Evolutionary conservation across 2,797 vertebrate genomes (phyloP).

Genomic region (Propithecus deckenii): DNA sequence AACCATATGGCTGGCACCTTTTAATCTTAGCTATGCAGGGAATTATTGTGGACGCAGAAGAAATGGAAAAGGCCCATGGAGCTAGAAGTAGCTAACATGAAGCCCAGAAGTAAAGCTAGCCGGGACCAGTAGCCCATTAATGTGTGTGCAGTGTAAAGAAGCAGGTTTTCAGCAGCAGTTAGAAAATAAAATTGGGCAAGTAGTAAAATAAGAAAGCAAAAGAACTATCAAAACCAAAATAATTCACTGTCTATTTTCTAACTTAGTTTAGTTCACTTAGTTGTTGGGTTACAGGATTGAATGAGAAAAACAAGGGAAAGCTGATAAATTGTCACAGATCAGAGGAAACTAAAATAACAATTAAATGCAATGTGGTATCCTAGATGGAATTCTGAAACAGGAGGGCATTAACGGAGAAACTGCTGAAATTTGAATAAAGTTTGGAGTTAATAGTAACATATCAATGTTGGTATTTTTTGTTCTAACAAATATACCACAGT

Average conservation of each 20-base stretch:
- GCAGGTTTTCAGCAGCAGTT: not conserved
- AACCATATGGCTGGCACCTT: not conserved
- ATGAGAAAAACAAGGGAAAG: not conserved
- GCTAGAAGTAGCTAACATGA: not conserved
- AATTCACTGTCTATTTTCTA: not conserved
- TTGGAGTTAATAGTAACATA: not conserved
- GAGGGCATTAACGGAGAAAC: not conserved
- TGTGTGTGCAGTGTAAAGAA: not conserved
- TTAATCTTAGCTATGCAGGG: not conserved
- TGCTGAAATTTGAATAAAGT: not conserved
- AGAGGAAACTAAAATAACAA: not conserved
- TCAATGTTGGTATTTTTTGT: not conserved
- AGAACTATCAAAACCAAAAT: not conserved
- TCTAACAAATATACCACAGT: not conserved
- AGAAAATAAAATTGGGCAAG: not conserved
- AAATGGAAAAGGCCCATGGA: not conserved
- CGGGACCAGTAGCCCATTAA: not conserved
- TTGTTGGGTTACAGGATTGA: constrained; percentile 6
- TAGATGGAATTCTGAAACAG: not conserved
- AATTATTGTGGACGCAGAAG: not conserved
- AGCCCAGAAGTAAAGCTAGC: not conserved
- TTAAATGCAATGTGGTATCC: not conserved
- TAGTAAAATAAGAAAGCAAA: not conserved
- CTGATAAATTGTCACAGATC: not conserved
- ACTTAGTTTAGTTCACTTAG: not conserved